Percentiles rank a stretch among this genome's conserved stretches.
Conservation (phyloP, 2,888 invertebrate genomes). For the Apodemia mormo region DNA sequence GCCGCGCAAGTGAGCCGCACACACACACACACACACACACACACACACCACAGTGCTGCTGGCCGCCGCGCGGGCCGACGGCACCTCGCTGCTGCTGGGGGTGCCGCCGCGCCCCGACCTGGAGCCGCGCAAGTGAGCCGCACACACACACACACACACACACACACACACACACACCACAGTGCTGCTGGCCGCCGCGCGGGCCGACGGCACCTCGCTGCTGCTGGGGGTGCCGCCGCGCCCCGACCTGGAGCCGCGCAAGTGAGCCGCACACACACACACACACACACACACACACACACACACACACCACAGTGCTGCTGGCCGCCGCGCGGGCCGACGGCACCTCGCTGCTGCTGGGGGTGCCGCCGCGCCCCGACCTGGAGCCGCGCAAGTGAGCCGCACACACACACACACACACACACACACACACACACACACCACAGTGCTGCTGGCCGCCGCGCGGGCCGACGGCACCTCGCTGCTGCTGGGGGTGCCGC, state of each 20-base stretch:
- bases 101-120: constrained; percentile 58
- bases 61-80: constrained; percentile 39
- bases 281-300: too few relatives aligned
- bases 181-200: constrained; percentile 50
- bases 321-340: constrained; percentile 44
- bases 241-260: constrained; percentile 59
- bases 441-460: constrained; percentile 52
- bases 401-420: constrained; percentile 33
- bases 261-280: constrained; percentile 46
- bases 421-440: too few relatives aligned
- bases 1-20: constrained; percentile 57
- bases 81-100: constrained; percentile 55
- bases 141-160: constrained; percentile 15
- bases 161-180: too few relatives aligned
- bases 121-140: constrained; percentile 63
- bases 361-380: constrained; percentile 58
- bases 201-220: constrained; percentile 41
- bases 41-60: too few relatives aligned
- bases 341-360: constrained; percentile 53
- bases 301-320: constrained; percentile 39
- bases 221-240: constrained; percentile 65
- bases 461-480: constrained; percentile 39
- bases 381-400: constrained; percentile 64
- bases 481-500: constrained; percentile 64
- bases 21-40: not conserved